These are phyloP conservation scores for Bombus picipes DNA, from an alignment of 1,140 invertebrate species.

Conservation along the genomic window DNA sequence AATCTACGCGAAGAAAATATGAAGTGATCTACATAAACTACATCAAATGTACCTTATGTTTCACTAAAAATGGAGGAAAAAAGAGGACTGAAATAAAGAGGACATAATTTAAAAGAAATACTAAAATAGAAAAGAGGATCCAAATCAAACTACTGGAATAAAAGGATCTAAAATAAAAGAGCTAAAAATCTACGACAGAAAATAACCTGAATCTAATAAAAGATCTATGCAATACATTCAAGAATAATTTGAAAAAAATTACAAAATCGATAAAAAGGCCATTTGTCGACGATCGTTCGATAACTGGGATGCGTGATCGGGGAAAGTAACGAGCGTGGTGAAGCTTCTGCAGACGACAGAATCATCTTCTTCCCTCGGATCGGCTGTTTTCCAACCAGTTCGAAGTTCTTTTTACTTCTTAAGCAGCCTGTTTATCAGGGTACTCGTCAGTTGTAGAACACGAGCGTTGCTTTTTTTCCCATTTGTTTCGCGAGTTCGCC, in stretches of 20 bases:
- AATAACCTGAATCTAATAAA: neutral
- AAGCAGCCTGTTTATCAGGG: slow-evolving; percentile 37
- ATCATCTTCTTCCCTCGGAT: neutral
- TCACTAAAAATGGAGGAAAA: no score
- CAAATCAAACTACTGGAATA: no score
- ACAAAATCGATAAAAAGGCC: neutral
- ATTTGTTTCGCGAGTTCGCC: slow-evolving; percentile 20
- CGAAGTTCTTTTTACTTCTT: neutral
- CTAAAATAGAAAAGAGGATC: no score
- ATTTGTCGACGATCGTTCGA: neutral
- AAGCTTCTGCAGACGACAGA: neutral
- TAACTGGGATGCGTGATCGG: neutral
- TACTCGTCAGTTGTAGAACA: slow-evolving; percentile 12
- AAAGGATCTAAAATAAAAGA: neutral
- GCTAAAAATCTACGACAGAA: neutral
- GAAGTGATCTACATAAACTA: no score
- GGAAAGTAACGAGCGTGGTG: neutral
- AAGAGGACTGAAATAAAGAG: no score
- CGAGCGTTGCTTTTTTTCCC: neutral
- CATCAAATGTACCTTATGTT: no score
- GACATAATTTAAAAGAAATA: no score
- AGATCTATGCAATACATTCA: no score
- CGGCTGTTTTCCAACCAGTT: slow-evolving; percentile 5
- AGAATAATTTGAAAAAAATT: neutral
- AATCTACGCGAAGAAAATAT: no score